Conservation (phyloP, 2,113 vertebrate genomes). For the Tachysurus vachellii region DNA sequence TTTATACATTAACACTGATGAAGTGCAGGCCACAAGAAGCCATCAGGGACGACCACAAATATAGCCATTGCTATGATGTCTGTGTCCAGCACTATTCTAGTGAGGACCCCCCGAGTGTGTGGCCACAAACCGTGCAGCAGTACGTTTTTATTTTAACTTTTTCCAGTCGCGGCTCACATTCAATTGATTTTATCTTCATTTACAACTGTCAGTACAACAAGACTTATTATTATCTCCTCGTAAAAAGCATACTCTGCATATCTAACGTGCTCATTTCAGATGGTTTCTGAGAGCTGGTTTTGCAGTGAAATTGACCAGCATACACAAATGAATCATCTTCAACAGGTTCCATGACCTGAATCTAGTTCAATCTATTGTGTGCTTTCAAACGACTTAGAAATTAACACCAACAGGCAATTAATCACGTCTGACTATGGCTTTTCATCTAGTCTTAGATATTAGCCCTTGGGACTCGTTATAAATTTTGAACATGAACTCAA, state of each 20-base stretch:
- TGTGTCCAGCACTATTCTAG: constrained; percentile 42
- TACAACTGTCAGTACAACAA: background rate
- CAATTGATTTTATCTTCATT: constrained; percentile 6
- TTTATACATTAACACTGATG: constrained; percentile 1
- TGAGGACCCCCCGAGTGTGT: background rate
- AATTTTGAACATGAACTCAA: background rate
- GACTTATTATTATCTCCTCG: background rate
- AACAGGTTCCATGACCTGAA: background rate
- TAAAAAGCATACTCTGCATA: background rate
- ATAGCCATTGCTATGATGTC: constrained; percentile 42
- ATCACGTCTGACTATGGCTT: background rate
- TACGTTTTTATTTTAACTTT: background rate
- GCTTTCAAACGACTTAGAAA: background rate
- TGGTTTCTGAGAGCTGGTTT: background rate
- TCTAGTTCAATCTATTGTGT: background rate
- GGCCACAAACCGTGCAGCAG: constrained; percentile 1
- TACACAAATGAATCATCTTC: background rate
- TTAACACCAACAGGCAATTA: background rate
- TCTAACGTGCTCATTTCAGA: background rate
- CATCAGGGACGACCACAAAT: constrained; percentile 41
- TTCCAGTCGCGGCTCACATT: background rate
- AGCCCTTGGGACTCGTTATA: background rate
- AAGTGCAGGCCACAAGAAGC: constrained; percentile 15
- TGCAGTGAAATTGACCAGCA: background rate
- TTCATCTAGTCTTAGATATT: background rate